These are phyloP conservation scores for Prionailurus viverrinus DNA, from an alignment of 2,113 vertebrate species.

Conservation along the genomic window DNA sequence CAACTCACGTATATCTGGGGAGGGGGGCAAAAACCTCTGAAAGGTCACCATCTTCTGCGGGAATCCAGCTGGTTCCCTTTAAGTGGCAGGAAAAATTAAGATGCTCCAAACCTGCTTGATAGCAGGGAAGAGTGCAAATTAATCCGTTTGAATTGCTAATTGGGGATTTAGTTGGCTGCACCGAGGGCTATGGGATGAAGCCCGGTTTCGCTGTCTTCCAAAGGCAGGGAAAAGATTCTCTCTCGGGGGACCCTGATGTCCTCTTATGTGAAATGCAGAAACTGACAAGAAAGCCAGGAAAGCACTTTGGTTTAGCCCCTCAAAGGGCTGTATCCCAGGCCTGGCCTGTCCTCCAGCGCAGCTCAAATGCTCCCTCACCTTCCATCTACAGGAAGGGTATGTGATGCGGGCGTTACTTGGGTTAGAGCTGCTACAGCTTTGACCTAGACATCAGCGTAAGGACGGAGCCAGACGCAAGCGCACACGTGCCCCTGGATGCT, in stretches of 20 bases:
- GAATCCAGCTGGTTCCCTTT: not conserved
- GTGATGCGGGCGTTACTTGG: not conserved
- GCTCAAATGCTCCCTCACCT: conserved; percentile 5
- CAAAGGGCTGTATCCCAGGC: conserved; percentile 62
- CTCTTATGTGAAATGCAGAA: conserved; percentile 68
- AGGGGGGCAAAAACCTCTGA: not conserved
- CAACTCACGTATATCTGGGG: rapidly evolving
- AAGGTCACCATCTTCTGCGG: not conserved
- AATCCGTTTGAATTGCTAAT: conserved; percentile 84
- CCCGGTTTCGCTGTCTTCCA: conserved; percentile 82
- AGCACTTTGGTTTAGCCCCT: conserved; percentile 65
- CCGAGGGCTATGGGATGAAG: conserved; percentile 77
- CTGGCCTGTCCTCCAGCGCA: conserved; percentile 55
- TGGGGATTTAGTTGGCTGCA: conserved; percentile 82
- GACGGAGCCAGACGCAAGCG: rapidly evolving
- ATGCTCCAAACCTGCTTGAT: conserved; percentile 73
- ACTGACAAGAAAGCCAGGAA: conserved; percentile 70
- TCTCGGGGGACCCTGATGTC: conserved; percentile 78
- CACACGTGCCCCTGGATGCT: rapidly evolving
- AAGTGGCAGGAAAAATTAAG: conserved; percentile 64
- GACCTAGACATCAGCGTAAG: rapidly evolving
- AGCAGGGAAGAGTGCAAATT: conserved; percentile 72
- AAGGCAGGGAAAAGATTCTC: conserved; percentile 72
- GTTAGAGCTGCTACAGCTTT: rapidly evolving
- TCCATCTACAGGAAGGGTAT: not conserved